Conservation (phyloP, 1,140 invertebrate species). For the Atopsyche davidsoni region DNA sequence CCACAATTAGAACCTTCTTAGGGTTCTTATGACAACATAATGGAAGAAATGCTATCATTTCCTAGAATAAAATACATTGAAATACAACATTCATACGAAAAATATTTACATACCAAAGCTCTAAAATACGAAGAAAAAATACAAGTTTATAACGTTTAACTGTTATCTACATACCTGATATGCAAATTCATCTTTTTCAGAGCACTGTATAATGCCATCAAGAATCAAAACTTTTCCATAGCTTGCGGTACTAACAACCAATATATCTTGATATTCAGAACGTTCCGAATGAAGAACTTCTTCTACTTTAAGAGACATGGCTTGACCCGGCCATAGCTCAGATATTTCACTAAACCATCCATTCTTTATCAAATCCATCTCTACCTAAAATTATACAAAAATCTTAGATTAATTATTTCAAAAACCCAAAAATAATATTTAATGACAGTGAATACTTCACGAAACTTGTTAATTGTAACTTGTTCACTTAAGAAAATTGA, state of each 20-base stretch:
- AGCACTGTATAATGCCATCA: constrained; percentile 96
- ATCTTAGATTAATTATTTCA: constrained; percentile 1
- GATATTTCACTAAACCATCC: constrained; percentile 91
- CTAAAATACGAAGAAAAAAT: too few relatives aligned
- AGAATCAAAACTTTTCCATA: constrained; percentile 86
- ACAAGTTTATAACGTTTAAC: neutral
- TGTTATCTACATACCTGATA: constrained; percentile 66
- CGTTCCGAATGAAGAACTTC: constrained; percentile 75
- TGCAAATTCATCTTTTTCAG: constrained; percentile 92
- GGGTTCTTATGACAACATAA: constrained; percentile 88
- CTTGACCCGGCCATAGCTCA: constrained; percentile 86
- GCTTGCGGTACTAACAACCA: constrained; percentile 85
- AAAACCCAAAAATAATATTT: constrained; percentile 2
- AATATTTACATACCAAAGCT: neutral
- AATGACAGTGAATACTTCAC: too few relatives aligned
- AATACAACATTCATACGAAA: neutral
- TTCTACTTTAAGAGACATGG: constrained; percentile 83
- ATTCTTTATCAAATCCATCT: constrained; percentile 56
- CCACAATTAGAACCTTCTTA: constrained; percentile 90
- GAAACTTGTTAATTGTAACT: too few relatives aligned
- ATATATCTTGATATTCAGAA: constrained; percentile 85
- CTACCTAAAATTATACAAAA: too few relatives aligned
- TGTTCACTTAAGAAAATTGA: too few relatives aligned
- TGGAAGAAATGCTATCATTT: constrained; percentile 95
- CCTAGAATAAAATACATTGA: constrained; percentile 44